Evolutionary conservation across 2,113 vertebrate genomes (phyloP).

Genomic region (Gopherus flavomarginatus): DNA sequence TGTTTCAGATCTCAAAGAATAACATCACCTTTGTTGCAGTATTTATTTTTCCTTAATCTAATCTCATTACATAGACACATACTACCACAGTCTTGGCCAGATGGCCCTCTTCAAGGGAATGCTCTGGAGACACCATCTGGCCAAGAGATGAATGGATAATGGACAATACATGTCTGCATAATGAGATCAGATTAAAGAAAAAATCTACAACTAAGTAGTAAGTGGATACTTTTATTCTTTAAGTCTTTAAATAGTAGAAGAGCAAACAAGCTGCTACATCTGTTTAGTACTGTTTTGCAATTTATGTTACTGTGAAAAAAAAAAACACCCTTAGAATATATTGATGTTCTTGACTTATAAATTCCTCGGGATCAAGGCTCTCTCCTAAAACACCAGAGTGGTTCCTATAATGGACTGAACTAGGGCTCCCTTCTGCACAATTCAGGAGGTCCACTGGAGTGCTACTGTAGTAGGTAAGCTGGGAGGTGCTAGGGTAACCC

Average conservation of each 20-base stretch:
- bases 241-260: background rate
- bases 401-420: background rate
- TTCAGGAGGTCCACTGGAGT: background rate
- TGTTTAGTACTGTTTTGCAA: background rate
- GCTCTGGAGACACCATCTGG: conserved; percentile 33
- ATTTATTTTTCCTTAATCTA: background rate
- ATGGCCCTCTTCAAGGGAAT: conserved; percentile 2
- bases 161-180: background rate
- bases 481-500: background rate
- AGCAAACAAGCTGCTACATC: background rate
- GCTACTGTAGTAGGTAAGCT: background rate
- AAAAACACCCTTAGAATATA: background rate
- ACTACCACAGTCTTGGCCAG: conserved; percentile 21
- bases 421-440: background rate
- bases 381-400: background rate
- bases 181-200: background rate
- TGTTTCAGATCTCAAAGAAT: background rate
- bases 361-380: background rate
- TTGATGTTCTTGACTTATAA: background rate
- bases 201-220: background rate
- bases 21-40: background rate
- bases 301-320: background rate
- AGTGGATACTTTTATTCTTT: background rate
- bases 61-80: background rate
- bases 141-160: background rate